Conservation (phyloP, 2,797 vertebrate species). For the Urophycis tenuis region DNA sequence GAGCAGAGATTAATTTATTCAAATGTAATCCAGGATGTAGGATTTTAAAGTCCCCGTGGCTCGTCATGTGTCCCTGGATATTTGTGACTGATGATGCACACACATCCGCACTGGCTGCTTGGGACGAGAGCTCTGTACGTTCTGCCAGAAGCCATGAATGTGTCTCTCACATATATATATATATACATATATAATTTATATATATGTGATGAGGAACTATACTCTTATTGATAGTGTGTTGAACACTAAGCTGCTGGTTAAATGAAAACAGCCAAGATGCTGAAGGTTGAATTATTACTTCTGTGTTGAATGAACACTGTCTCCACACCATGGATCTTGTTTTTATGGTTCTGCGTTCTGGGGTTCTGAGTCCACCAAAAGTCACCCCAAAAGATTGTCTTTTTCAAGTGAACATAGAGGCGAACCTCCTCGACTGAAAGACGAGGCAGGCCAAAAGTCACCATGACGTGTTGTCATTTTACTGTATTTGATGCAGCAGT, state of each 20-base stretch:
- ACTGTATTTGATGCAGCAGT: background rate
- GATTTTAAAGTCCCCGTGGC: background rate
- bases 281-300: background rate
- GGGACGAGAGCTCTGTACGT: too few relatives aligned
- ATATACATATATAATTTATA: too few relatives aligned
- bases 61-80: background rate
- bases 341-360: background rate
- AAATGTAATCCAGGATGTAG: background rate
- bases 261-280: background rate
- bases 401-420: background rate
- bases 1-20: background rate
- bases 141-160: background rate
- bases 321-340: background rate
- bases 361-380: background rate
- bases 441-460: background rate
- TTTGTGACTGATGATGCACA: background rate
- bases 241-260: background rate
- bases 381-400: background rate
- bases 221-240: background rate
- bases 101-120: too few relatives aligned
- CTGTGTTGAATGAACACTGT: background rate
- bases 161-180: background rate
- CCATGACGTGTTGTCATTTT: background rate
- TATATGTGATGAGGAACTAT: background rate
- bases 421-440: background rate